Evolutionary conservation across 1,140 invertebrate genomes (phyloP).

Genomic region (Conus ventricosus): DNA sequence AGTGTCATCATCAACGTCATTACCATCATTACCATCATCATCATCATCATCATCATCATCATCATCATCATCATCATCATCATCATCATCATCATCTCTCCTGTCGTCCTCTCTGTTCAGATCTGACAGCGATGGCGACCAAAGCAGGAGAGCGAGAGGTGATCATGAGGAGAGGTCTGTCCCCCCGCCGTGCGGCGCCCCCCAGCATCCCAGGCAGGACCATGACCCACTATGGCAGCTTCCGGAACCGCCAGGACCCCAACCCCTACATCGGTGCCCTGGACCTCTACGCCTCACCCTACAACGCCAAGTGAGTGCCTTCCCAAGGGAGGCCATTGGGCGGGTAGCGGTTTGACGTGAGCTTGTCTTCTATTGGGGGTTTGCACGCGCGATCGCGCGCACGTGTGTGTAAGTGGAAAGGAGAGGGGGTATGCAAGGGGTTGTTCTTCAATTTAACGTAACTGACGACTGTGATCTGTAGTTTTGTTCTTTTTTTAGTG

Average conservation of each 20-base stretch:
- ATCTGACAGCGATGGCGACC: neutral
- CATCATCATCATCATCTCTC: neutral
- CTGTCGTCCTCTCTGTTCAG: neutral
- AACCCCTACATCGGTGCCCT: conserved; percentile 23
- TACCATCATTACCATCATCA: no score
- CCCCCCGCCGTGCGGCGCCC: conserved; percentile 21
- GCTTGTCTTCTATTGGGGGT: neutral
- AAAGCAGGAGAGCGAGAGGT: neutral
- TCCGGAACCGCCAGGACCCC: conserved; percentile 12
- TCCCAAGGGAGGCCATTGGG: neutral
- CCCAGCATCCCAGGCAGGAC: conserved; percentile 18
- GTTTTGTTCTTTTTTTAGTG: no score
- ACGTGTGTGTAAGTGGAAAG: neutral
- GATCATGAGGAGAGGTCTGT: conserved; percentile 27
- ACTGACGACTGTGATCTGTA: neutral
- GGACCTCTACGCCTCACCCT: conserved; percentile 32
- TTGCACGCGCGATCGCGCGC: neutral
- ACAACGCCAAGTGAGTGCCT: conserved; percentile 30
- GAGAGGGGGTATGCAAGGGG: no score
- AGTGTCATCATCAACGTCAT: no score
- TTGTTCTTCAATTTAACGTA: neutral
- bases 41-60: neutral
- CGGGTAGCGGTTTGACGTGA: neutral
- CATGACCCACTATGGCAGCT: conserved; percentile 16
- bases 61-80: conserved; percentile 2